A percentile compares a stretch with the other conserved stretches of the same genome.
phyloP scores from a whole-genome alignment of 2,888 invertebrate species.

The Conomelus anceps region DNA sequence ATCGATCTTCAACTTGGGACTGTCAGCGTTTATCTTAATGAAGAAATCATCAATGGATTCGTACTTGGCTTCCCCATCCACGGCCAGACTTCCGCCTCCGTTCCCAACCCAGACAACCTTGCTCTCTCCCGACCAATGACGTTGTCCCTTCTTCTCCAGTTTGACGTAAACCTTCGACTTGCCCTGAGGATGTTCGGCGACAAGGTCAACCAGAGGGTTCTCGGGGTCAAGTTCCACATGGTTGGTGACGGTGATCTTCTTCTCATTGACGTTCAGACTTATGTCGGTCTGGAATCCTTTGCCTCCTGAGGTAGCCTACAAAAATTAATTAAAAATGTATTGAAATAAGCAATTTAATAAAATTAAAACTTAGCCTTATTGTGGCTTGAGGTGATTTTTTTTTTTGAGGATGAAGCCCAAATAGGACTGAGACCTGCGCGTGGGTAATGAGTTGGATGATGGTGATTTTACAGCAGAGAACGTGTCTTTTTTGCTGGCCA shows the following conservation, averaged over 20 bases:
- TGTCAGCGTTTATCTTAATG: constrained; percentile 55
- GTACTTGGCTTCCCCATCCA: constrained; percentile 44
- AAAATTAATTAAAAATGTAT: neutral
- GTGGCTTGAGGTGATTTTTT: no score
- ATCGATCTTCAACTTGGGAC: constrained; percentile 56
- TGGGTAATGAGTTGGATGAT: no score
- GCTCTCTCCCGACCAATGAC: constrained; percentile 27
- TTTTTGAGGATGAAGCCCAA: no score
- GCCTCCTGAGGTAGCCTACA: constrained; percentile 31
- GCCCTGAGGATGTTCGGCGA: constrained; percentile 49
- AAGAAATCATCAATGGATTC: constrained; percentile 58
- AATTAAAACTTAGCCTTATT: no score
- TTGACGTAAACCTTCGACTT: constrained; percentile 44
- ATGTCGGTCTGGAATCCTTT: constrained; percentile 40
- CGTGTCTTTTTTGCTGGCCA: no score
- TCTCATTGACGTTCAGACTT: constrained; percentile 50
- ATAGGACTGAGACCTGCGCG: no score
- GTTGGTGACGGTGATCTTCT: constrained; percentile 51
- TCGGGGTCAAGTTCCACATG: constrained; percentile 49
- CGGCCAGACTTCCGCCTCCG: constrained; percentile 44
- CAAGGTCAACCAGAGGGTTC: constrained; percentile 52
- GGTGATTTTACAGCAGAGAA: no score
- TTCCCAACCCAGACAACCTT: constrained; percentile 32
- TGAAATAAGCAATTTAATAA: no score
- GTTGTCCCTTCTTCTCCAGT: constrained; percentile 41